A percentile compares a stretch with the other conserved stretches of the same genome.
Conservation (phyloP, 1,140 invertebrate species). For the Bilobella aurantiaca region DNA sequence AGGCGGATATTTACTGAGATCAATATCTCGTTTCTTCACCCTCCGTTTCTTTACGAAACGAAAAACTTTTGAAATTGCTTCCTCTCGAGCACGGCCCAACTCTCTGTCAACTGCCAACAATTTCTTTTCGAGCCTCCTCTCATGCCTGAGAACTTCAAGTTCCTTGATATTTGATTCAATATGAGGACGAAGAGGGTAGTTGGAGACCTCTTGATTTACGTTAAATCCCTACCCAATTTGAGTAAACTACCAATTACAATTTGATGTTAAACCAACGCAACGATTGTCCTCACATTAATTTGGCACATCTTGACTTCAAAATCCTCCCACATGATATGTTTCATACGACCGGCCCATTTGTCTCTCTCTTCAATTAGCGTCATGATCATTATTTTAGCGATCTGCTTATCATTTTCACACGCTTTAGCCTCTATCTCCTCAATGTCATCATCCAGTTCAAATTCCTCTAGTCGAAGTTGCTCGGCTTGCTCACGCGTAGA, state of each 20-base stretch:
- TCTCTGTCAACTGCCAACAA: constrained; percentile 13
- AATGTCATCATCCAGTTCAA: constrained; percentile 24
- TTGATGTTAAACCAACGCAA: neutral
- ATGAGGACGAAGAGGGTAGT: constrained; percentile 18
- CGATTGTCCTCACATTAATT: constrained; percentile 10
- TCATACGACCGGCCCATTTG: constrained; percentile 22
- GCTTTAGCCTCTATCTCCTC: neutral
- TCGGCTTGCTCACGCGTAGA: constrained; percentile 1
- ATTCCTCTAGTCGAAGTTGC: constrained; percentile 20
- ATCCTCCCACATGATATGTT: constrained; percentile 20
- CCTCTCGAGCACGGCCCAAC: constrained; percentile 7
- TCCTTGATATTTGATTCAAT: neutral
- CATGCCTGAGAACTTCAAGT: neutral
- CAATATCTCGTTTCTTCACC: neutral
- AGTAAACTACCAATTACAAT: neutral
- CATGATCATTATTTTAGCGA: neutral
- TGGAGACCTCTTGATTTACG: constrained; percentile 15
- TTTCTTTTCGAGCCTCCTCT: constrained; percentile 16
- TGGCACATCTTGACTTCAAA: constrained; percentile 21
- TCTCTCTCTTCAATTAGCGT: constrained; percentile 14
- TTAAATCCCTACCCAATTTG: constrained; percentile 19
- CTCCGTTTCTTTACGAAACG: neutral
- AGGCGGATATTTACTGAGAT: neutral
- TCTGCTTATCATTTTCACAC: constrained; percentile 5
- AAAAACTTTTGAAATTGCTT: neutral